Evolutionary conservation across 1,140 invertebrate species (phyloP), one percentile per base, ranked within the genome.

Genomic region (Drosophila nigrodunni): DNA sequence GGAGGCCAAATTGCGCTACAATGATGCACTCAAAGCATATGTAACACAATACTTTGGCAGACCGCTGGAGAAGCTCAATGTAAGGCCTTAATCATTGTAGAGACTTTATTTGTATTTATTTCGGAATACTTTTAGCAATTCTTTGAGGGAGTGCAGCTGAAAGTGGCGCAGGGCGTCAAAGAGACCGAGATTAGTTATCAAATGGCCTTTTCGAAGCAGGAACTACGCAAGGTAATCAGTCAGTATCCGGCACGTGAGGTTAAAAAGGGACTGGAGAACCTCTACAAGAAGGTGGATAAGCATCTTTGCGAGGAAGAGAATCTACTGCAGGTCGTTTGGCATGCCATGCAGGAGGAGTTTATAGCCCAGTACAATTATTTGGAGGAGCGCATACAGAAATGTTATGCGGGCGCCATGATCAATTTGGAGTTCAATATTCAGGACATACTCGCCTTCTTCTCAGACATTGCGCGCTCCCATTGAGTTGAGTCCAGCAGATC

Each of bases 261-360:
- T 4, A 99, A 99, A 93, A 98, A 97, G 93, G 98, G 98, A 0
- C 93, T 99, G 30, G 98, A 99, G 92, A 95, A 97, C 92, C 94
- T 99, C 55, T 99, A 99, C 93, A 97, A 96, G 92, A 99, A 99
- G 93, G 98, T 99, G 13, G 98, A 98, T 90, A 99, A 99, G 94
- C 98, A 99, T 93, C 93, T 99, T 6, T 97, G 96, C 81, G 98
- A 99, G 93, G 98, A 99, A 92, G 97, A 98, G 89, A 98, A 98
- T 93, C 94, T 99, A 35, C 93, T 99, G 67, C 98, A 99, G 94
- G 97, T 97, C 30, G 98, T 99, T 57, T 99, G 99, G 99, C 95
- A 98, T 92, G 98, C 98, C 82, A 99, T 99, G 98, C 98, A 99
- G 94, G 97, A 99, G 93, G 98, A 99, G 94, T 99, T 99, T 93